Evolutionary conservation across 2,797 vertebrate species (phyloP).

Genomic region (Cottoperca gobio): DNA sequence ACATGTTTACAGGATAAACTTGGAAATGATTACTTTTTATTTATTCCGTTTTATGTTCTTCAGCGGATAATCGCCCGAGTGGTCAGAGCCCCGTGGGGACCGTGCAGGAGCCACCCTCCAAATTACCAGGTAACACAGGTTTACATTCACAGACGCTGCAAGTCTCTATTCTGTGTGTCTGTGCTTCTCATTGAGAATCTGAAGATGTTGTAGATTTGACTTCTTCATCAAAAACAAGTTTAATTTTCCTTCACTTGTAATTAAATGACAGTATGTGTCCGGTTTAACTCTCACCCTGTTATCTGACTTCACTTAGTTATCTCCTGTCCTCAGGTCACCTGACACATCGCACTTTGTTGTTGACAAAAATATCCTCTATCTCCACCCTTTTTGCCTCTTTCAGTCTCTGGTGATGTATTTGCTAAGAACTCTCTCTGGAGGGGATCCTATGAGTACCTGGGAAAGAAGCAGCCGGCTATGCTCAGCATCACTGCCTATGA

Average conservation of each 20-base stretch:
- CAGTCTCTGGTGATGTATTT: conserved; percentile 96
- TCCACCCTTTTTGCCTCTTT: background rate
- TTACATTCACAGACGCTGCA: no score
- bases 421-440: conserved; percentile 97
- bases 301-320: background rate
- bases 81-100: conserved; percentile 89
- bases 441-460: conserved; percentile 97
- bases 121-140: conserved; percentile 86
- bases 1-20: background rate
- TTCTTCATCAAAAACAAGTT: background rate
- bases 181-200: background rate
- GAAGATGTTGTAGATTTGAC: background rate
- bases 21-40: conserved; percentile 1
- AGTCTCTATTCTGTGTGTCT: background rate
- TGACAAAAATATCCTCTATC: background rate
- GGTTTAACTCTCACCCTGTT: background rate
- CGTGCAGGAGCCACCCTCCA: conserved; percentile 90
- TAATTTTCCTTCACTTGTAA: background rate
- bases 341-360: background rate
- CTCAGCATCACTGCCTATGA: conserved; percentile 95
- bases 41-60: conserved; percentile 43
- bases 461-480: conserved; percentile 98
- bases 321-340: background rate
- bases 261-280: background rate
- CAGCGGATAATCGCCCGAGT: conserved; percentile 94